Base-by-base conservation (phyloP, 2,888 invertebrate genomes). In the Dendrolimus pini region DNA sequence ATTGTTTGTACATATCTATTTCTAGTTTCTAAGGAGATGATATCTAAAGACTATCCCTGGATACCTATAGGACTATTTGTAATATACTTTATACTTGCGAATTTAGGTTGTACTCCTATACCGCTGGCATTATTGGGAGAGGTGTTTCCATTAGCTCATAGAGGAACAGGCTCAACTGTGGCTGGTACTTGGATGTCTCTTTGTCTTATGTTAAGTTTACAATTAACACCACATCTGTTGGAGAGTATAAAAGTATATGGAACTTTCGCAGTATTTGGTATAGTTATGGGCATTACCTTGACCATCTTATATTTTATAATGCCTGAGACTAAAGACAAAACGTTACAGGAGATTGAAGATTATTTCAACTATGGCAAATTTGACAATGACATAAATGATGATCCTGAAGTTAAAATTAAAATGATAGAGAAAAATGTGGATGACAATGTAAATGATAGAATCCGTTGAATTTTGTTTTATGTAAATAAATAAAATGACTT, bases 91-190 rank as follows among this genome's bases (percentile, higher is more conserved):
- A 66, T 83, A 14, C 59, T 84, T 14, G 71, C 71, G 0, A 87
- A 85, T 62, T 72, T 85, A 18, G 87, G 85, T 1, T 81, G 83
- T 57, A 77, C 82, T 7, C 76, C 82, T 0, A 82, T 86, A 57
- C 79, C 86, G 1, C 60, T 83, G 13, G 77, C 78, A 2, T 68
- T 86, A 12, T 60, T 83, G 41, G 87, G 87, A 0, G 87, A 87
- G 64, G 59, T 86, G 7, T 80, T 79, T 53, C 86, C 86, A 0
- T 69, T 86, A 53, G 75, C 69, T 1, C 81, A 85, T 57, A 77
- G 79, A 65, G 78, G 77, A 8, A 71, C 72, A 1, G 85, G 83
- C 0, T 69, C 77, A 9, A 62, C 74, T 0, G 61, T 74, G 0
- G 64, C 74, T 0, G 83, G 85, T 0, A 58, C 74, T 0, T 60